These are phyloP conservation scores for Emys orbicularis DNA, from an alignment of 2,797 vertebrate species.

Conservation along the genomic window DNA sequence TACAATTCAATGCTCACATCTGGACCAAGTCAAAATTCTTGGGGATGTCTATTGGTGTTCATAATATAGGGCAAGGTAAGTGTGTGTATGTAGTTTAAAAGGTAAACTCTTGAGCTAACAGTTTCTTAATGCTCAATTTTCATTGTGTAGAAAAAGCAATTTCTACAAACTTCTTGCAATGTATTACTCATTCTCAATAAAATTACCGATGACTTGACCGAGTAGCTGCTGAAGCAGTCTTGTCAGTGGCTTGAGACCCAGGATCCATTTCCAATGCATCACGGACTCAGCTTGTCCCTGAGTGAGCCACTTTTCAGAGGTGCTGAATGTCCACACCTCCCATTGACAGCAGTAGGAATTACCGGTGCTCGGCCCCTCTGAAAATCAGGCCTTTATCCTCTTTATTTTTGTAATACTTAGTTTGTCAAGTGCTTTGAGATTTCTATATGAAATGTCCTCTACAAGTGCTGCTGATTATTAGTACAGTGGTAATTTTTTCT, in stretches of 20 bases:
- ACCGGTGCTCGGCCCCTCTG: neutral
- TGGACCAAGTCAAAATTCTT: slow-evolving; percentile 99
- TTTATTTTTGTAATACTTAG: neutral
- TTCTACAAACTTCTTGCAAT: neutral
- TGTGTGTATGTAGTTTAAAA: neutral
- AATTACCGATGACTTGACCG: neutral
- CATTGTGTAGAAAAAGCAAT: neutral
- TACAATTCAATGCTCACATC: slow-evolving; percentile 99
- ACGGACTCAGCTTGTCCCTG: neutral
- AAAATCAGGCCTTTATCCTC: neutral
- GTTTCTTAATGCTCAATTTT: neutral
- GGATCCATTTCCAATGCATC: neutral
- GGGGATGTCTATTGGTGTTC: slow-evolving; percentile 98
- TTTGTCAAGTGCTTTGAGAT: neutral
- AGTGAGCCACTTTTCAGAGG: neutral
- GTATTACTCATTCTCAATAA: neutral
- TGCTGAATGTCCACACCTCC: neutral
- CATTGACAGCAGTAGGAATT: neutral
- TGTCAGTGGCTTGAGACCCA: neutral
- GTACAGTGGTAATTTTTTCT: neutral
- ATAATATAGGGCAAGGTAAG: slow-evolving; percentile 98
- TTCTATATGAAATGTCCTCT: neutral
- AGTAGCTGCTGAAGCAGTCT: neutral
- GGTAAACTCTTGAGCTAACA: neutral
- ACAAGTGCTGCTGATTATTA: neutral